Evolutionary conservation across 2,888 invertebrate genomes (phyloP).

Genomic region (Aleiodes alternator): DNA sequence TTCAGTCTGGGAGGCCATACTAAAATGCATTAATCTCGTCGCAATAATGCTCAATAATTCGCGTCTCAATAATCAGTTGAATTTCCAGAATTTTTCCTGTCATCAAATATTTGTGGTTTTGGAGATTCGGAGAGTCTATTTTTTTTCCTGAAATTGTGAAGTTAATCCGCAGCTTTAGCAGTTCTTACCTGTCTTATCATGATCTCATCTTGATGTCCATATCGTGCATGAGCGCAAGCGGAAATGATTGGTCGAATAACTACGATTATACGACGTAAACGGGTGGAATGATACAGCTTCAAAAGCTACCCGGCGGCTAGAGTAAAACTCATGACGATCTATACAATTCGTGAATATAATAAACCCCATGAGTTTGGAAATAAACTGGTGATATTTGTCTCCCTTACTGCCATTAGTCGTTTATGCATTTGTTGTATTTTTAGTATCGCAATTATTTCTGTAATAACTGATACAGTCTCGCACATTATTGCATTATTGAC

Average conservation of each 20-base stretch:
- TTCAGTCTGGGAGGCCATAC: neutral
- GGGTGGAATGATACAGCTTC: slow-evolving; percentile 16
- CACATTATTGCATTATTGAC: too few species aligned
- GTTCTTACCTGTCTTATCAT: neutral
- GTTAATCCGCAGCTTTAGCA: neutral
- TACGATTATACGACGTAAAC: slow-evolving; percentile 27
- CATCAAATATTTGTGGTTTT: too few species aligned
- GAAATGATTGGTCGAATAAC: slow-evolving; percentile 10
- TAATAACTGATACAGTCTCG: too few species aligned
- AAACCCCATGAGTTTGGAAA: slow-evolving; percentile 18
- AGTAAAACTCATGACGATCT: slow-evolving; percentile 22
- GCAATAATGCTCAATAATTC: too few species aligned
- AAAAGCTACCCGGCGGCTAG: slow-evolving; percentile 15
- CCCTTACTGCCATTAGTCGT: neutral
- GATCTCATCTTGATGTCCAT: slow-evolving; percentile 14
- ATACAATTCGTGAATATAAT: slow-evolving; percentile 17
- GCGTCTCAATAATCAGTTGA: too few species aligned
- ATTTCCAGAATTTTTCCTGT: too few species aligned
- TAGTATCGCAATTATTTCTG: neutral
- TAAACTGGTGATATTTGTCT: slow-evolving; percentile 20
- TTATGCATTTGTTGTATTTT: neutral
- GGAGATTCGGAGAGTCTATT: too few species aligned
- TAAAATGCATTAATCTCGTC: neutral
- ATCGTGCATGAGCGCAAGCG: slow-evolving; percentile 24
- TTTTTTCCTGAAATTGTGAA: too few species aligned